phyloP scores from a whole-genome alignment of 2,888 invertebrate genomes.

The Halictus ligatus region DNA sequence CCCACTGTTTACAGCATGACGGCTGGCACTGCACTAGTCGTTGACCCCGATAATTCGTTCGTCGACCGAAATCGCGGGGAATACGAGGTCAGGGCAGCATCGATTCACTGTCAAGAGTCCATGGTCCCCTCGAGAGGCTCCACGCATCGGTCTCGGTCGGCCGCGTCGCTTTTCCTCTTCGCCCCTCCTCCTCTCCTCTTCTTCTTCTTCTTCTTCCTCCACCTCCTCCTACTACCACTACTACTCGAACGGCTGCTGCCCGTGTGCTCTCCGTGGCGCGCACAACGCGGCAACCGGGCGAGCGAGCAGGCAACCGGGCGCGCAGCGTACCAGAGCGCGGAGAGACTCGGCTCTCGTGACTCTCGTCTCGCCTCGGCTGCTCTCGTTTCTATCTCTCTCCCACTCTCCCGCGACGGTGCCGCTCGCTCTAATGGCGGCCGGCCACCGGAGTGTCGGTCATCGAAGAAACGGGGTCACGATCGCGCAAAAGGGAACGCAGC shows the following conservation, averaged over 20 bases:
- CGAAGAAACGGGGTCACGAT: constrained; percentile 82
- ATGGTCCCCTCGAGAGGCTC: constrained; percentile 47
- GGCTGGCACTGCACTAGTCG: constrained; percentile 46
- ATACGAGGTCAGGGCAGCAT: constrained; percentile 58
- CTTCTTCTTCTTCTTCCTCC: not conserved
- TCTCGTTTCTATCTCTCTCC: constrained; percentile 34
- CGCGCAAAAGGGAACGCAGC: constrained; percentile 81
- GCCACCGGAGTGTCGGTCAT: constrained; percentile 79
- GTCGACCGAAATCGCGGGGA: constrained; percentile 59
- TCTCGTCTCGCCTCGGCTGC: constrained; percentile 49
- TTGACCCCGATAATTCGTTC: constrained; percentile 66
- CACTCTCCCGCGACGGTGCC: not conserved
- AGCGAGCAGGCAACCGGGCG: not conserved
- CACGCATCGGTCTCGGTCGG: constrained; percentile 55
- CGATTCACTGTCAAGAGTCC: constrained; percentile 69
- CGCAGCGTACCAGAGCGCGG: not conserved
- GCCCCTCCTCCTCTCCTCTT: constrained; percentile 33
- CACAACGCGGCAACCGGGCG: not conserved
- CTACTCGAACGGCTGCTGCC: not conserved
- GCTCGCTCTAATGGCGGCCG: constrained; percentile 60
- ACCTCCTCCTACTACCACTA: not conserved
- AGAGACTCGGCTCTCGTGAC: constrained; percentile 23
- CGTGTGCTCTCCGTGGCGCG: not conserved
- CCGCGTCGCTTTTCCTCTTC: constrained; percentile 34
- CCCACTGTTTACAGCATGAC: constrained; percentile 15